Conservation (phyloP, 2,113 vertebrate genomes). For the Patagioenas fasciata region DNA sequence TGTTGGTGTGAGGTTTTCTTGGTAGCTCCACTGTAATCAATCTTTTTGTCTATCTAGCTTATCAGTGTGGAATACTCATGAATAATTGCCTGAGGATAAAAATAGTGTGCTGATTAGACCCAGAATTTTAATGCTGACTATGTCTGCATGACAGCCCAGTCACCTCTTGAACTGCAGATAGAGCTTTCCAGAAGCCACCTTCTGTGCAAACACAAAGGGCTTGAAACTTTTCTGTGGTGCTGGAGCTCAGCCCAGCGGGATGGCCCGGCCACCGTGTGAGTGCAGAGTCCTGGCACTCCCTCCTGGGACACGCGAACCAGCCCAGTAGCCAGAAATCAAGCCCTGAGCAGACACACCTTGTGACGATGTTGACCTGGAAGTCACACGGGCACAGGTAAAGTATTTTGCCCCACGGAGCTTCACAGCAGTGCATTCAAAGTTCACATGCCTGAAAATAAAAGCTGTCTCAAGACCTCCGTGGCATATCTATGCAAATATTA, state of each 20-base stretch:
- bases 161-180: neutral
- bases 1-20: neutral
- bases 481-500: neutral
- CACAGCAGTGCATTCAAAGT: neutral
- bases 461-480: neutral
- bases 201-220: neutral
- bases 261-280: neutral
- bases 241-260: neutral
- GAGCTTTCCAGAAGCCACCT: neutral
- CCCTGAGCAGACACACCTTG: neutral
- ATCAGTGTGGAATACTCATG: neutral
- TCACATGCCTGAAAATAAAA: neutral
- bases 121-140: neutral
- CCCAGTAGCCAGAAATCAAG: neutral
- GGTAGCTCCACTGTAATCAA: neutral
- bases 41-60: neutral
- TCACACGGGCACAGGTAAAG: neutral
- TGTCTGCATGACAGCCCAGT: neutral
- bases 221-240: neutral
- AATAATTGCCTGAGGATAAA: neutral
- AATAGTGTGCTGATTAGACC: neutral
- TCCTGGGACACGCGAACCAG: accelerated
- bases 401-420: neutral
- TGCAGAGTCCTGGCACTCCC: neutral
- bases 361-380: neutral